phyloP scores from a whole-genome alignment of 2,797 vertebrate genomes.

The Discoglossus pictus region DNA sequence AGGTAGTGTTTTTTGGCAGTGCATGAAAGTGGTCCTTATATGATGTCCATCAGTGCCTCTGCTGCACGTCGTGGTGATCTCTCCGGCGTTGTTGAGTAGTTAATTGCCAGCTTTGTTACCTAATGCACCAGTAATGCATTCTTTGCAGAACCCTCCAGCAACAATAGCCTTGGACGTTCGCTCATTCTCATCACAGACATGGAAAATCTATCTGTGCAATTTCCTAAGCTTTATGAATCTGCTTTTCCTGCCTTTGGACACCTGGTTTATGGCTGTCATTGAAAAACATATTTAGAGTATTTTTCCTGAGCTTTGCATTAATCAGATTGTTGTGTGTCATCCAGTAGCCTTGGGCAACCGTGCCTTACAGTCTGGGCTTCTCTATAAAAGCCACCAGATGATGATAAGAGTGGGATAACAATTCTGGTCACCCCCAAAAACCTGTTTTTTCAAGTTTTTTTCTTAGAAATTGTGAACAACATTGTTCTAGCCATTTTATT shows the following conservation, averaged over 20 bases:
- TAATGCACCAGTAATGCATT: conserved; percentile 7
- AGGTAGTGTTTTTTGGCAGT: not conserved
- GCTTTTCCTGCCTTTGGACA: conserved; percentile 7
- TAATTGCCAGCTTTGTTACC: conserved; percentile 5
- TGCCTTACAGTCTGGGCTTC: too few species aligned
- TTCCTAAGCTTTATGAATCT: conserved; percentile 21
- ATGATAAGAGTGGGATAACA: too few species aligned
- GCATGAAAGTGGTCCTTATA: not conserved
- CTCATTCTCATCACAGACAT: conserved; percentile 7
- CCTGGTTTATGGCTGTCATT: conserved; percentile 6
- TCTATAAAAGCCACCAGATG: not conserved
- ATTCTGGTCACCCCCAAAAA: too few species aligned
- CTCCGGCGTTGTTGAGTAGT: not conserved
- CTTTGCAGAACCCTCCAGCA: not conserved
- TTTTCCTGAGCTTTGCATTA: too few species aligned
- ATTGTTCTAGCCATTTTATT: too few species aligned
- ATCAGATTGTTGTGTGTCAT: too few species aligned
- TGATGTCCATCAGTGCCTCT: conserved; percentile 6
- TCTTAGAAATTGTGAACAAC: too few species aligned
- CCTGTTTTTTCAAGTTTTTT: too few species aligned
- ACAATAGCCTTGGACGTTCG: conserved; percentile 10
- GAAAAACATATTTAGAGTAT: not conserved
- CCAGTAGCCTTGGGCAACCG: too few species aligned
- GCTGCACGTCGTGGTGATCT: conserved; percentile 3
- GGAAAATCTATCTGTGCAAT: conserved; percentile 18